Conservation (phyloP, 2,888 invertebrate genomes). For the Dexiosoma caninum region DNA sequence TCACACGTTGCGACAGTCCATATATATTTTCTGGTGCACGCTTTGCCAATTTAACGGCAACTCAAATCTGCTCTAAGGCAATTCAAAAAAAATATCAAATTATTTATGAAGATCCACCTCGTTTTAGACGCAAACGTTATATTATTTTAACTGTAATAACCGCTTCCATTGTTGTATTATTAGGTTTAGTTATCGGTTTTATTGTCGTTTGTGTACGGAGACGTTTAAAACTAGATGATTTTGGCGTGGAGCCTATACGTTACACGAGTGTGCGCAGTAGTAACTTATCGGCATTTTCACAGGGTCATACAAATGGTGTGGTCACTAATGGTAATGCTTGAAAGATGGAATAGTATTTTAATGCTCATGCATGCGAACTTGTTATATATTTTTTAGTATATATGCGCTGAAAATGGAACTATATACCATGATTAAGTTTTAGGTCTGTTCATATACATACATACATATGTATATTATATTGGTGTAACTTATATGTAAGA, state of each 20-base stretch:
- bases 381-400: not conserved
- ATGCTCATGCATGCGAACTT: too few species aligned
- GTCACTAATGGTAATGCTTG: constrained; percentile 63
- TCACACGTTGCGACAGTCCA: constrained; percentile 74
- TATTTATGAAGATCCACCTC: constrained; percentile 75
- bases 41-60: constrained; percentile 71
- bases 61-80: constrained; percentile 70
- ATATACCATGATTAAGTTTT: too few species aligned
- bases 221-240: constrained; percentile 73
- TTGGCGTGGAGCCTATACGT: constrained; percentile 74
- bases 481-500: constrained; percentile 14
- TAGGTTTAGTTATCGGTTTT: constrained; percentile 75
- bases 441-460: not conserved
- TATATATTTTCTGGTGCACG: constrained; percentile 72
- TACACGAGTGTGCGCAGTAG: constrained; percentile 75
- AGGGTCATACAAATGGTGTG: constrained; percentile 66
- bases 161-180: constrained; percentile 71
- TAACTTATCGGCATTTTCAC: constrained; percentile 73
- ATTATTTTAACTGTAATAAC: constrained; percentile 75
- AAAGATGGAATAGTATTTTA: not conserved
- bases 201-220: constrained; percentile 73
- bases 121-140: constrained; percentile 75
- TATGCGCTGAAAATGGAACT: too few species aligned
- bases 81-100: constrained; percentile 72
- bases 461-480: not conserved